These are phyloP conservation scores for Pseudonaja textilis DNA, from an alignment of 2,113 vertebrate genomes.

Conservation along the genomic window DNA sequence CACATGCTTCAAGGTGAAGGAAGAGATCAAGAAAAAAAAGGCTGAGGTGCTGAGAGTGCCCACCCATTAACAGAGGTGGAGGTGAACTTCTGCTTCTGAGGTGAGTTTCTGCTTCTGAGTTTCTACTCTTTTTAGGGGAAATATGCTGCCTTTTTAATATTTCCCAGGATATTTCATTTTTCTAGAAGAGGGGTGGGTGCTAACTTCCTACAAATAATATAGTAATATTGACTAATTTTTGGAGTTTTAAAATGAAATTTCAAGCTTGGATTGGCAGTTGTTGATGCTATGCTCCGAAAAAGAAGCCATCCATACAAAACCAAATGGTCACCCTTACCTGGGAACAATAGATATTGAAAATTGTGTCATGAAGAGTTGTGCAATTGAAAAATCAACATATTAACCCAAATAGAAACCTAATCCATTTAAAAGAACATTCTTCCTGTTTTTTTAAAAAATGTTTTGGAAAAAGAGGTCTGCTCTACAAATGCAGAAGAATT, in stretches of 20 bases:
- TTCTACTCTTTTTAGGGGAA: no score
- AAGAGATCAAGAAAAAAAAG: no score
- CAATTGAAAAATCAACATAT: no score
- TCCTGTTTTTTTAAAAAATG: background rate
- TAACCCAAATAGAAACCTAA: background rate
- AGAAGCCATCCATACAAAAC: background rate
- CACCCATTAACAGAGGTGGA: no score
- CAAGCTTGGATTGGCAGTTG: background rate
- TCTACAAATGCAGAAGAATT: background rate
- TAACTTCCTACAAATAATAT: background rate
- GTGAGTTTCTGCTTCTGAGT: no score
- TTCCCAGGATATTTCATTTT: no score
- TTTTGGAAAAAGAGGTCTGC: background rate
- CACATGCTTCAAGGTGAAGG: no score
- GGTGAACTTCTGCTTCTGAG: no score
- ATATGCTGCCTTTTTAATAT: no score
- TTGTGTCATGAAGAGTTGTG: background rate
- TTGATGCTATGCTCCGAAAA: background rate
- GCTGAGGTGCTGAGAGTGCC: no score
- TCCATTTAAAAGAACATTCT: background rate
- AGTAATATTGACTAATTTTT: background rate
- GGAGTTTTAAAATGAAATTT: background rate
- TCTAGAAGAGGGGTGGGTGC: no score
- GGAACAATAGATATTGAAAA: background rate
- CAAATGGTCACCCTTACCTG: background rate